phyloP scores from a whole-genome alignment of 2,797 vertebrate species.

The Dryobates pubescens region DNA sequence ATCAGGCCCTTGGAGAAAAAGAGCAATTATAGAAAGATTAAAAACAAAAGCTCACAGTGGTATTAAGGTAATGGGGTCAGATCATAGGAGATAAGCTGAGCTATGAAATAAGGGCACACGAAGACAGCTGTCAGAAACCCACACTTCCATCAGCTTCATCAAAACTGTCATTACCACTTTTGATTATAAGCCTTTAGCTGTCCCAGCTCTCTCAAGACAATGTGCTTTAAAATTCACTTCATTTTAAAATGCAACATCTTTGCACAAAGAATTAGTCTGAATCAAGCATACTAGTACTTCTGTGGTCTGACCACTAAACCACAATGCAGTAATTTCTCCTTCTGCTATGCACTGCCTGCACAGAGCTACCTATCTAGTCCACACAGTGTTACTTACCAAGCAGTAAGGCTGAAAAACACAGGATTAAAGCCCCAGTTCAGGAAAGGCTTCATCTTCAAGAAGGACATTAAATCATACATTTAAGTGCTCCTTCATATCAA shows the following conservation, averaged over 20 bases:
- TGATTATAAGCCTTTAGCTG: background rate
- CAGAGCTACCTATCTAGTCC: background rate
- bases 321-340: background rate
- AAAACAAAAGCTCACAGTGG: background rate
- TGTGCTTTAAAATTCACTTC: background rate
- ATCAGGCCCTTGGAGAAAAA: background rate
- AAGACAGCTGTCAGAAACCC: background rate
- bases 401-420: background rate
- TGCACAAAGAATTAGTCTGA: background rate
- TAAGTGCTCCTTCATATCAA: background rate
- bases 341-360: background rate
- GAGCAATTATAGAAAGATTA: background rate
- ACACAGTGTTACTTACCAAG: background rate
- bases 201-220: background rate
- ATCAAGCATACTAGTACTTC: background rate
- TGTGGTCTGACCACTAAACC: background rate
- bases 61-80: background rate
- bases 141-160: background rate
- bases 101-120: background rate
- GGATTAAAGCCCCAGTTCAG: background rate
- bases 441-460: constrained; percentile 9
- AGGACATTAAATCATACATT: background rate
- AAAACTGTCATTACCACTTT: background rate
- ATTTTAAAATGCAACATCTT: background rate
- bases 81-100: background rate